Conservation (phyloP, 2,797 vertebrate species). For the Gadopsis bispinosus region DNA sequence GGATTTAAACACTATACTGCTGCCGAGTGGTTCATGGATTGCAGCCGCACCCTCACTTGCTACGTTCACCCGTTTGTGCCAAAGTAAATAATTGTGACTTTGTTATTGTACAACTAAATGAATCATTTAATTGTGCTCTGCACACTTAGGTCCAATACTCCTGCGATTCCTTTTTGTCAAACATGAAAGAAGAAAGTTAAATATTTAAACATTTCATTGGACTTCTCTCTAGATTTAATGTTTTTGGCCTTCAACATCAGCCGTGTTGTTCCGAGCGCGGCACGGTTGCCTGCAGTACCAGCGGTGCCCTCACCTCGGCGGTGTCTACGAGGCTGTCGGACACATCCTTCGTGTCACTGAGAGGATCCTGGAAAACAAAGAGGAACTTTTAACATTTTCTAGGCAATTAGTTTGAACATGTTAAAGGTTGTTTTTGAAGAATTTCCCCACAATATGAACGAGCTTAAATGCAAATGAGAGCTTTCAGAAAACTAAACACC, state of each 20-base stretch:
- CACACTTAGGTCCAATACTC: not conserved
- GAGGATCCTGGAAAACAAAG: constrained; percentile 71
- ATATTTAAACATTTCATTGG: not conserved
- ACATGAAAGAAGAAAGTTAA: not conserved
- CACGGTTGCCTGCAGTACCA: not conserved
- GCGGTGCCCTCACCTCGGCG: constrained; percentile 49
- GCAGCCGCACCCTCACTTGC: too few species aligned
- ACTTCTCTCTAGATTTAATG: not conserved
- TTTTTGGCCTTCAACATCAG: not conserved
- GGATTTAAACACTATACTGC: too few species aligned
- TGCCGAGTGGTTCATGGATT: too few species aligned
- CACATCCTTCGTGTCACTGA: constrained; percentile 45
- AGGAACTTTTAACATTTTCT: rapidly evolving
- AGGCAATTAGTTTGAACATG: not conserved
- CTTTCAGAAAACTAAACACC: not conserved
- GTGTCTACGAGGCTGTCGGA: constrained; percentile 63
- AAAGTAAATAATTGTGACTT: too few species aligned
- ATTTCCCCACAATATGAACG: not conserved
- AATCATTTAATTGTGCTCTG: not conserved
- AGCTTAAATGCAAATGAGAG: not conserved
- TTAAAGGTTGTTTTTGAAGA: not conserved
- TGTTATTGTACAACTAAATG: too few species aligned
- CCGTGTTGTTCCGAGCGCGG: not conserved
- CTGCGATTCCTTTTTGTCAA: not conserved
- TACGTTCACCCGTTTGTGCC: too few species aligned